These are phyloP conservation scores for Pionites leucogaster DNA, from an alignment of 2,113 vertebrate genomes.

Conservation along the genomic window DNA sequence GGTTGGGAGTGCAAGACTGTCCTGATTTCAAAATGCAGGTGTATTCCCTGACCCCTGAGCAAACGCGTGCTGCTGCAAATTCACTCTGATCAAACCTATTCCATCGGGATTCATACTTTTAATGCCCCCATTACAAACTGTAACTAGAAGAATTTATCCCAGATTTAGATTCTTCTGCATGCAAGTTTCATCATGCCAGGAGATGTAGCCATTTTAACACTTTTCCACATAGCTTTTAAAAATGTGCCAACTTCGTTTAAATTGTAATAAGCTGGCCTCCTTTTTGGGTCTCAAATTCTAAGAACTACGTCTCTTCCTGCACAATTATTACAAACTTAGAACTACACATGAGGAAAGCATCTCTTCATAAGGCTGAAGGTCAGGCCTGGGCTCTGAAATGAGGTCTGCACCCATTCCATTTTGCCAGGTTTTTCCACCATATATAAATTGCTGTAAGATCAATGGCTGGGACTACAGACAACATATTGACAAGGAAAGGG, in stretches of 20 bases:
- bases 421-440: background rate
- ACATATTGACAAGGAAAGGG: background rate
- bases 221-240: fast-evolving
- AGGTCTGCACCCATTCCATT: background rate
- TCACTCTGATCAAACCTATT: background rate
- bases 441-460: background rate
- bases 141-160: background rate
- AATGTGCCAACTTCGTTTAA: background rate
- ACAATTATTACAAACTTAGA: background rate
- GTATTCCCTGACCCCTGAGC: background rate
- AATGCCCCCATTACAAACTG: fast-evolving
- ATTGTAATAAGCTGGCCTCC: background rate
- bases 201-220: background rate
- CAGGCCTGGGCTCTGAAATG: background rate
- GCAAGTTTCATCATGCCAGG: background rate
- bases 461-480: fast-evolving
- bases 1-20: background rate
- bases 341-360: background rate
- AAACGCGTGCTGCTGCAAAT: background rate
- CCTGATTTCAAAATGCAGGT: background rate
- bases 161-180: no score
- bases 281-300: background rate
- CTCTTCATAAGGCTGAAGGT: background rate
- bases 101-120: background rate
- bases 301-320: background rate